These are phyloP conservation scores for Leptinotarsa tumamoca DNA, from an alignment of 2,888 invertebrate species.

Conservation along the genomic window DNA sequence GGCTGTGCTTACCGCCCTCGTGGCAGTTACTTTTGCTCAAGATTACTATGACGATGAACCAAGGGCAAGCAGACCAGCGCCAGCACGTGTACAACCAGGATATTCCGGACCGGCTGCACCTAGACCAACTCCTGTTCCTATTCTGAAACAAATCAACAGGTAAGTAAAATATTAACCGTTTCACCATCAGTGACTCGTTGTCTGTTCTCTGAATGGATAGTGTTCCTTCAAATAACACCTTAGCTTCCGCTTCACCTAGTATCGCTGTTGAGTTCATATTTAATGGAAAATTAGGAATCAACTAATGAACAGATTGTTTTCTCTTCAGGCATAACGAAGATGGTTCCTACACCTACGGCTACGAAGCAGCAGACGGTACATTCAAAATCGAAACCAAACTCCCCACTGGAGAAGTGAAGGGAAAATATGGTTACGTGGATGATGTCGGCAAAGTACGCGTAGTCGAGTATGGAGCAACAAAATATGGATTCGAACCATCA, in stretches of 20 bases:
- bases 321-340: constrained; percentile 84
- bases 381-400: constrained; percentile 92
- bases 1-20: constrained; percentile 58
- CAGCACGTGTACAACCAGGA: constrained; percentile 64
- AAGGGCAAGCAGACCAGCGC: constrained; percentile 66
- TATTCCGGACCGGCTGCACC: constrained; percentile 65
- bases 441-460: constrained; percentile 84
- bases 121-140: constrained; percentile 77
- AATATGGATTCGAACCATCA: constrained; percentile 87
- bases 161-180: constrained; percentile 56
- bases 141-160: constrained; percentile 90
- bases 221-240: too few relatives aligned
- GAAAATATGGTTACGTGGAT: constrained; percentile 91
- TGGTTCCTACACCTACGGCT: constrained; percentile 91
- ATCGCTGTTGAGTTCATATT: too few relatives aligned
- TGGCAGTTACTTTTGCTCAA: constrained; percentile 69
- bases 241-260: too few relatives aligned
- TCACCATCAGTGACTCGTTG: too few relatives aligned
- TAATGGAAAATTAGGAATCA: too few relatives aligned
- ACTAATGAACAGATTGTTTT: background rate
- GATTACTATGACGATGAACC: constrained; percentile 62
- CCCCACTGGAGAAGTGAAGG: constrained; percentile 85
- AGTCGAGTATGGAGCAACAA: constrained; percentile 88
- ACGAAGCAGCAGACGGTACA: constrained; percentile 88
- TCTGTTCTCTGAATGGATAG: too few relatives aligned